Conservation (phyloP, 2,797 vertebrate species). For the Sebastes hubbsi region DNA sequence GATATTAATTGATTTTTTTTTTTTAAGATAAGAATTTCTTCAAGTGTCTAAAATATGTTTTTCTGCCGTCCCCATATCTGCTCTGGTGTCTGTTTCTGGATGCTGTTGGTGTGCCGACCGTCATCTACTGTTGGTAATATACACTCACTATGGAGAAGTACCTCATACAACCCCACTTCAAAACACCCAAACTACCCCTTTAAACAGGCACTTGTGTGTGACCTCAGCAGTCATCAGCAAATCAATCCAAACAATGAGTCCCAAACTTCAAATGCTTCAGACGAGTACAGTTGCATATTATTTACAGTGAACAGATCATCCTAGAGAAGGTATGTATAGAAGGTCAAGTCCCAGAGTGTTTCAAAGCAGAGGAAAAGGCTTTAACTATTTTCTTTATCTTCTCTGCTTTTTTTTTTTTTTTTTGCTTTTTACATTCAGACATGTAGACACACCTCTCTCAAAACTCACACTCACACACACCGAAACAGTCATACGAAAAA, state of each 20-base stretch:
- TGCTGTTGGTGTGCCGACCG: too few species aligned
- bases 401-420: not conserved
- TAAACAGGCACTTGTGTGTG: constrained; percentile 58
- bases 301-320: constrained; percentile 52
- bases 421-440: constrained; percentile 28
- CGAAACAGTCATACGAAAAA: not conserved
- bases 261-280: constrained; percentile 16
- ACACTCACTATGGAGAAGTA: too few species aligned
- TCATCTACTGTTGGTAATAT: too few species aligned
- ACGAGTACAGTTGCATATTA: constrained; percentile 27
- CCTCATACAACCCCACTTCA: too few species aligned
- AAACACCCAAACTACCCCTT: too few species aligned
- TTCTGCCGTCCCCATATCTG: too few species aligned
- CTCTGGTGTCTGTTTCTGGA: too few species aligned
- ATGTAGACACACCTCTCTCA: not conserved
- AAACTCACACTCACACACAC: not conserved
- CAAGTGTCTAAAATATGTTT: too few species aligned
- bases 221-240: constrained; percentile 1
- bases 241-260: not conserved
- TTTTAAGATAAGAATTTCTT: too few species aligned
- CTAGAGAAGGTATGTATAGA: not conserved
- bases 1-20: too few species aligned
- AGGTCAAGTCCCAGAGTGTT: constrained; percentile 42
- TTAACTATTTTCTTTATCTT: not conserved
- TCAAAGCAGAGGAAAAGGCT: constrained; percentile 32